Percentiles rank a stretch among this genome's conserved stretches.
Evolutionary conservation across 2,797 vertebrate species (phyloP).

Genomic region (Hippopotamyrus pictus): DNA sequence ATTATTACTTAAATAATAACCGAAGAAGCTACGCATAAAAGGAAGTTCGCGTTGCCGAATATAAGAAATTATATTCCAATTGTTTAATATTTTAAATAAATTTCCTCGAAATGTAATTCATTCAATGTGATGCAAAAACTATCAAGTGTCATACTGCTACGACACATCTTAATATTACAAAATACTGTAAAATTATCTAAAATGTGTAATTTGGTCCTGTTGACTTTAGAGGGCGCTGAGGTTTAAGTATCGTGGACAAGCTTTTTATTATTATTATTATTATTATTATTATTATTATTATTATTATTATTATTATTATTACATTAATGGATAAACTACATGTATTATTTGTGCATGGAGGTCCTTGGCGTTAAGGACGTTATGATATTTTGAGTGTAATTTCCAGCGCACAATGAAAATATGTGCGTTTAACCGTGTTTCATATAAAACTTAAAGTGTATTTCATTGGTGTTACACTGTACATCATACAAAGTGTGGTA

Average conservation of each 20-base stretch:
- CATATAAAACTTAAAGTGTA: neutral
- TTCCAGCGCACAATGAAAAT: neutral
- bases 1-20: neutral
- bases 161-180: slow-evolving; percentile 43
- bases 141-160: neutral
- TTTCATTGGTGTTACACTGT: neutral
- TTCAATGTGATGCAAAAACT: neutral
- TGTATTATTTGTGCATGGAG: neutral
- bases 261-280: neutral
- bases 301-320: neutral
- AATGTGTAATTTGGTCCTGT: neutral
- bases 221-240: slow-evolving; percentile 63
- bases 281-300: neutral
- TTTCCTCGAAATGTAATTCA: neutral
- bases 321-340: neutral
- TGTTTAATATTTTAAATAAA: neutral
- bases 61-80: neutral
- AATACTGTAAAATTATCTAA: slow-evolving; percentile 43
- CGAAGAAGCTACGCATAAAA: neutral
- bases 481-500: neutral
- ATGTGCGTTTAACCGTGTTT: neutral
- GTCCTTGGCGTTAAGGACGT: neutral
- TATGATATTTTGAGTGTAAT: neutral
- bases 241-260: slow-evolving; percentile 36
- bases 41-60: neutral